Evolutionary conservation across 2,113 vertebrate genomes (phyloP).

Genomic region (Vombatus ursinus): DNA sequence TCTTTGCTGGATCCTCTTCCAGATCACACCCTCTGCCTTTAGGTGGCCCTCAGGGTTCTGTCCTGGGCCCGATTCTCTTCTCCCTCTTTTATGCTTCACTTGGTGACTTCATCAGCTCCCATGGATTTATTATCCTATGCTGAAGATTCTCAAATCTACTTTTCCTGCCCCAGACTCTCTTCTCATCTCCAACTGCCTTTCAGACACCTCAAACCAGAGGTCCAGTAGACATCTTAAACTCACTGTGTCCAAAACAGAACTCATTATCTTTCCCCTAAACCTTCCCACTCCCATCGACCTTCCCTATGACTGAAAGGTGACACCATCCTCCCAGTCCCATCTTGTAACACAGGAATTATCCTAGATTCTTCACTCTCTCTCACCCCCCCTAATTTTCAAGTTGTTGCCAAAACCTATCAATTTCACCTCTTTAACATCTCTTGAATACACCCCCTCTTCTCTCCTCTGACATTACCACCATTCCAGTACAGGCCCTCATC

Average conservation of each 20-base stretch:
- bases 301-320: neutral
- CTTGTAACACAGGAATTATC: neutral
- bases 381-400: neutral
- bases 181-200: neutral
- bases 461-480: neutral
- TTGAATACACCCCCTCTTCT: neutral
- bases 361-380: neutral
- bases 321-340: neutral
- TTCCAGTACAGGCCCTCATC: neutral
- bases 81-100: neutral
- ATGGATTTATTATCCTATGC: neutral
- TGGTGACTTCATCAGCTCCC: neutral
- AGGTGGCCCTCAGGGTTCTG: neutral
- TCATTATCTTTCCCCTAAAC: neutral
- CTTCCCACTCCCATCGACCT: neutral
- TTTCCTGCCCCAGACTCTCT: neutral
- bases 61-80: neutral
- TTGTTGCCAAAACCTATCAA: neutral
- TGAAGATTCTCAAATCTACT: no score
- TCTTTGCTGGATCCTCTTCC: neutral
- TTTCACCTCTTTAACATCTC: neutral
- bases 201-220: neutral
- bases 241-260: neutral
- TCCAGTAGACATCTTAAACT: neutral
- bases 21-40: neutral